phyloP scores from a whole-genome alignment of 2,888 invertebrate genomes.

The Iphiclides podalirius region DNA sequence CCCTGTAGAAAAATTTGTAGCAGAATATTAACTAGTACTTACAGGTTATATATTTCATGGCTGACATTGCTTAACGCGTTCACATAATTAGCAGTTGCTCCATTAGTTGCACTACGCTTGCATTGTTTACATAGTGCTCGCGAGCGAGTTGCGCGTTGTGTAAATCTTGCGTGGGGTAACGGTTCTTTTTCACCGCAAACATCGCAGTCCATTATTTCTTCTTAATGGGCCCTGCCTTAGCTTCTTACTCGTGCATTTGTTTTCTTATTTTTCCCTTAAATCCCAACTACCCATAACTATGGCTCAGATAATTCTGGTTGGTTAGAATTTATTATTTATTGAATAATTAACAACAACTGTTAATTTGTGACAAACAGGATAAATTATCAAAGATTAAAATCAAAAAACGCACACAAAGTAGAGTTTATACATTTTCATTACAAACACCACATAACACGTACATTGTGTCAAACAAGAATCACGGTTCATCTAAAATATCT shows the following conservation, averaged over 20 bases:
- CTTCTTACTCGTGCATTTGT: neutral
- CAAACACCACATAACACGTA: too few species aligned
- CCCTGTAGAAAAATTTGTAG: too few species aligned
- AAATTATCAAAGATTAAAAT: too few species aligned
- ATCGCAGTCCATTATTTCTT: neutral
- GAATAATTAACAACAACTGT: too few species aligned
- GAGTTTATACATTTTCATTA: too few species aligned
- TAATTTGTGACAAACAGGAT: too few species aligned
- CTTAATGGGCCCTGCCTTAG: neutral
- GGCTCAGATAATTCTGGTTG: too few species aligned
- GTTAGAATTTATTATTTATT: too few species aligned
- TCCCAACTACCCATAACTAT: neutral
- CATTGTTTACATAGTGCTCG: neutral
- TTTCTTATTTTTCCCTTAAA: neutral
- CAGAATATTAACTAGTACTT: too few species aligned
- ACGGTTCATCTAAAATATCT: neutral
- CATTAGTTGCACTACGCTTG: slow-evolving; percentile 1
- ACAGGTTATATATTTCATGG: too few species aligned
- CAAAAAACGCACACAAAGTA: too few species aligned
- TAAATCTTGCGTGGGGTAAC: neutral
- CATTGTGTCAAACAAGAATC: too few species aligned
- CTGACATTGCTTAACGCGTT: neutral
- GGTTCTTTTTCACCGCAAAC: neutral
- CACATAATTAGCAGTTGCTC: neutral
- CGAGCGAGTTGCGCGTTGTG: neutral